These are phyloP conservation scores for Crambe crambe DNA, from an alignment of 37 sponge, comb jelly and placozoan species.

Conservation along the genomic window DNA sequence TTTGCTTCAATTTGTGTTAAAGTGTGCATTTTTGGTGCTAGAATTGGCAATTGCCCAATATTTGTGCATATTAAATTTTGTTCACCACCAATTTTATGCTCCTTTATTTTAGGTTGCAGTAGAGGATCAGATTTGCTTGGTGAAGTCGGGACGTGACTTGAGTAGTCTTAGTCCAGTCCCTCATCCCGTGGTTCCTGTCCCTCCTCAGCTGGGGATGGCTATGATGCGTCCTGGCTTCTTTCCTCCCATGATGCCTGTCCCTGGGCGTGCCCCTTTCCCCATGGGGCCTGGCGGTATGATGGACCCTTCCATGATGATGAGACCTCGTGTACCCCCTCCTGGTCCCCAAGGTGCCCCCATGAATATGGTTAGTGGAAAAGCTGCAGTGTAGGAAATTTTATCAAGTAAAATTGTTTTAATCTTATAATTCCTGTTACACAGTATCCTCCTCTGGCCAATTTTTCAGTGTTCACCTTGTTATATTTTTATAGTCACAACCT, in stretches of 20 bases:
- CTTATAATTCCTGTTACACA: too few species aligned
- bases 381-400: neutral
- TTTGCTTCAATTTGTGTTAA: too few species aligned
- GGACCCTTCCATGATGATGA: slow-evolving; percentile 13
- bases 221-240: slow-evolving; percentile 1
- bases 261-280: neutral
- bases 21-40: too few species aligned
- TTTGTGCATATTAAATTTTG: too few species aligned
- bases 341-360: neutral
- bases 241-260: slow-evolving; percentile 11
- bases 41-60: too few species aligned
- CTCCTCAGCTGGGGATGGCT: slow-evolving; percentile 4
- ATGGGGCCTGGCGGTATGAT: neutral
- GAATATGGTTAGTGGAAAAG: neutral
- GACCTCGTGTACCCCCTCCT: neutral
- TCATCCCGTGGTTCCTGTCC: slow-evolving; percentile 28
- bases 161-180: slow-evolving; percentile 1
- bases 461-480: too few species aligned
- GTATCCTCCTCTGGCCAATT: too few species aligned
- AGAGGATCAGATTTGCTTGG: slow-evolving; percentile 32
- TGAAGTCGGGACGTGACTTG: slow-evolving; percentile 38
- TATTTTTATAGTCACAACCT: neutral
- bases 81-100: too few species aligned
- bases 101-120: neutral
- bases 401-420: too few species aligned